phyloP scores from a whole-genome alignment of 2,797 vertebrate genomes.

The Lutjanus argentimaculatus region DNA sequence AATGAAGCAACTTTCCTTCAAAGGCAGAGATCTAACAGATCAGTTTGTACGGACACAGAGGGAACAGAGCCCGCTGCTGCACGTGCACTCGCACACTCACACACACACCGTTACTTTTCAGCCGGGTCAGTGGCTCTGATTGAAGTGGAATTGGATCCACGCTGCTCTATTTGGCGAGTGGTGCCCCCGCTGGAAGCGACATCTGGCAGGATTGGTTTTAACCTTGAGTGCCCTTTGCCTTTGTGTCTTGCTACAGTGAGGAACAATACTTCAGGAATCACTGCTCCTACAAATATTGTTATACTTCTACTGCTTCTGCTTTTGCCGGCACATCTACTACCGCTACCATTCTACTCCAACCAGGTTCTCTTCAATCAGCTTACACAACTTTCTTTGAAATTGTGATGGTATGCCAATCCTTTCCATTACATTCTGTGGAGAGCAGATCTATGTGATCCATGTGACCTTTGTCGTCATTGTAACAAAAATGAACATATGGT shows the following conservation, averaged over 20 bases:
- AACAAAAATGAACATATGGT: too few species aligned
- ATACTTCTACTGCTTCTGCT: background rate
- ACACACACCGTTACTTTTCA: constrained; percentile 16
- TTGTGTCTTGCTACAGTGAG: background rate
- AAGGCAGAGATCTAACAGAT: constrained; percentile 12
- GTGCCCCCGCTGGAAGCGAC: constrained; percentile 24
- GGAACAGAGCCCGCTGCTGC: constrained; percentile 20
- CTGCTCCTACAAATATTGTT: background rate
- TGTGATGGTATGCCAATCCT: too few species aligned
- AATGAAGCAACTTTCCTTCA: constrained; percentile 35
- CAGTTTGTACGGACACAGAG: constrained; percentile 11
- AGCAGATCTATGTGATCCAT: too few species aligned
- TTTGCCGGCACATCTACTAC: background rate
- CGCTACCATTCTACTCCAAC: background rate
- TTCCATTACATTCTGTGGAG: too few species aligned
- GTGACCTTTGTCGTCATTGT: too few species aligned
- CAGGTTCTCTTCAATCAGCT: background rate
- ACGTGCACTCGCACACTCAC: constrained; percentile 22
- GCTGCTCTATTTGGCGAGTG: constrained; percentile 31
- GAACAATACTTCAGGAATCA: constrained; percentile 16
- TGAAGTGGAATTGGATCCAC: constrained; percentile 53
- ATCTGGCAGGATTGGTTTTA: constrained; percentile 54
- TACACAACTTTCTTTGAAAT: too few species aligned
- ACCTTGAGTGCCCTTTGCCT: constrained; percentile 28
- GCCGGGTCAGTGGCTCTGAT: constrained; percentile 51